A percentile compares a stretch with the other conserved stretches of the same genome.
Evolutionary conservation across 2,888 invertebrate species (phyloP).

Genomic region (Amaurobius ferox): DNA sequence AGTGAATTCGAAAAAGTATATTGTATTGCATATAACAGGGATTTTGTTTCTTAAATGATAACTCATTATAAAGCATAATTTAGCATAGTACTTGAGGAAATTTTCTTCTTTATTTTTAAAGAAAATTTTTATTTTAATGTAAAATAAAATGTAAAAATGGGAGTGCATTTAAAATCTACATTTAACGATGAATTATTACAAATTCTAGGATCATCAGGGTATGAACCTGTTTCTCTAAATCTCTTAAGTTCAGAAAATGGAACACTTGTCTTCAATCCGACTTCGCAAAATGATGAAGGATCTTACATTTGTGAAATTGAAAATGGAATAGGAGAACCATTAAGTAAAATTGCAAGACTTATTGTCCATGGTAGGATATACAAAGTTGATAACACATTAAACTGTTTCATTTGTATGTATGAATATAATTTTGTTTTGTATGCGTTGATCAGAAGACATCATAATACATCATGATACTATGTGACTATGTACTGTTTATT

Average conservation of each 20-base stretch:
- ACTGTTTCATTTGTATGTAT: not conserved
- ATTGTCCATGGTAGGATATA: conserved; percentile 39
- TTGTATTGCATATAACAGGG: too few species aligned
- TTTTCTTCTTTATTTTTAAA: too few species aligned
- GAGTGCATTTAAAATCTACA: not conserved
- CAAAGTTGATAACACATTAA: not conserved
- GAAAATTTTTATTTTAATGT: too few species aligned
- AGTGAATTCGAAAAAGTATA: too few species aligned
- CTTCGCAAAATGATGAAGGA: conserved; percentile 29
- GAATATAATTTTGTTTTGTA: not conserved
- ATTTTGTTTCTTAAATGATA: too few species aligned
- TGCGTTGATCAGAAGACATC: not conserved
- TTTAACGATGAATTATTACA: too few species aligned
- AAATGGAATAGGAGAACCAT: conserved; percentile 45
- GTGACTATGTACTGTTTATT: too few species aligned
- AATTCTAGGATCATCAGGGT: too few species aligned
- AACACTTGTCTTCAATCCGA: conserved; percentile 22
- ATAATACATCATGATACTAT: too few species aligned
- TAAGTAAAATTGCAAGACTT: conserved; percentile 30
- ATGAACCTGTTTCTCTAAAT: too few species aligned
- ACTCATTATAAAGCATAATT: too few species aligned
- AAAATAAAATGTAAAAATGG: not conserved
- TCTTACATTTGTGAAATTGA: conserved; percentile 42
- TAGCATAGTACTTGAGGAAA: too few species aligned
- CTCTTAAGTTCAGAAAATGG: conserved; percentile 11